phyloP scores from a whole-genome alignment of 1,140 invertebrate genomes.

The Atta texana region DNA sequence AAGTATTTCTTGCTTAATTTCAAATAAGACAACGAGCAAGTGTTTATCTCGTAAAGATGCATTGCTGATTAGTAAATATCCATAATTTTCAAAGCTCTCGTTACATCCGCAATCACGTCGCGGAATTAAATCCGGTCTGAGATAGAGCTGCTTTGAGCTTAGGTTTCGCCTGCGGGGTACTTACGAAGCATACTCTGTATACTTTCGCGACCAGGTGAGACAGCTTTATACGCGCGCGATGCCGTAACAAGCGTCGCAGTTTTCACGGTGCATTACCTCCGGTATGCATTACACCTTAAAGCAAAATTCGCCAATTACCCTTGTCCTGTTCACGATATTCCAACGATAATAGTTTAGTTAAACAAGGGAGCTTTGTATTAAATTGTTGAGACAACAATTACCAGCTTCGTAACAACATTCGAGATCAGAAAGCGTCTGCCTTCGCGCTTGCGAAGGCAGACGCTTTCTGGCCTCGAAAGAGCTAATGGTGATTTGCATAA shows the following conservation, averaged over 20 bases:
- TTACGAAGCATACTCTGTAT: slow-evolving; percentile 49
- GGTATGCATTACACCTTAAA: slow-evolving; percentile 35
- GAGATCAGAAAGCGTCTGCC: too few relatives aligned
- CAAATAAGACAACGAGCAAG: background rate
- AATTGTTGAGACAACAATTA: slow-evolving; percentile 37
- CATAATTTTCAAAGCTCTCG: slow-evolving; percentile 55
- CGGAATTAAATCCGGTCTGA: slow-evolving; percentile 48
- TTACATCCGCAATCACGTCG: slow-evolving; percentile 47
- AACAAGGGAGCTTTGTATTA: slow-evolving; percentile 45
- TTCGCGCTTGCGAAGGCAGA: slow-evolving; percentile 1
- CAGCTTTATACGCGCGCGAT: background rate
- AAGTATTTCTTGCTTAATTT: background rate
- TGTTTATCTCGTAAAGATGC: slow-evolving; percentile 46
- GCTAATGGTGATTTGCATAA: slow-evolving; percentile 54
- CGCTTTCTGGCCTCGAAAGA: slow-evolving; percentile 26
- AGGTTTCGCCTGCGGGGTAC: slow-evolving; percentile 32
- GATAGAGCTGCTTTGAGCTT: slow-evolving; percentile 47
- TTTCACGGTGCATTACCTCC: slow-evolving; percentile 37
- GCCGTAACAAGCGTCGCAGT: slow-evolving; percentile 12
- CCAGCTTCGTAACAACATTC: background rate
- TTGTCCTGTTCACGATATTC: background rate
- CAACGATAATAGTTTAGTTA: slow-evolving; percentile 20
- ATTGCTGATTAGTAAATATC: slow-evolving; percentile 41
- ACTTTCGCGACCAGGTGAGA: slow-evolving; percentile 29
- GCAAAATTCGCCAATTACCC: slow-evolving; percentile 45